A percentile compares a stretch with the other conserved stretches of the same genome.
phyloP scores from a whole-genome alignment of 2,113 vertebrate genomes.

The Perca flavescens region DNA sequence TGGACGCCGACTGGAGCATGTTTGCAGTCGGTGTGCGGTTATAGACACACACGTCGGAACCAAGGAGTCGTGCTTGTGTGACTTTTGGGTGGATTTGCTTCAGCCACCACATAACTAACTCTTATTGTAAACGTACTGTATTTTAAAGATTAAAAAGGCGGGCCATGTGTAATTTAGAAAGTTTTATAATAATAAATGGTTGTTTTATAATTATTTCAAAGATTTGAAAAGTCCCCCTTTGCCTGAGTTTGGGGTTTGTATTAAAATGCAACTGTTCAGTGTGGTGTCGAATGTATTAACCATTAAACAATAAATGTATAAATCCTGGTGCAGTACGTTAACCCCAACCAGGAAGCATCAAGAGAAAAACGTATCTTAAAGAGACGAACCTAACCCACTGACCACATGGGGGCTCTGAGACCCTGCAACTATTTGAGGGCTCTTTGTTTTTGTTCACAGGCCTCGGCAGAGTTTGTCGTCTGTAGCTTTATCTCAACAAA shows the following conservation, averaged over 20 bases:
- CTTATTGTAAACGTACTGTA: slow-evolving; percentile 54
- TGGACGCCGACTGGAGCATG: slow-evolving; percentile 26
- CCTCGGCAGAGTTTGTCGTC: slow-evolving; percentile 47
- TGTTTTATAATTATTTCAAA: slow-evolving; percentile 78
- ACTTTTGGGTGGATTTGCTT: slow-evolving; percentile 9
- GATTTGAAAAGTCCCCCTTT: slow-evolving; percentile 34
- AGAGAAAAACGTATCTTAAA: background rate
- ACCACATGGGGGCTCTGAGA: background rate
- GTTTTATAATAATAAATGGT: slow-evolving; percentile 75
- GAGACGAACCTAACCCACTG: background rate
- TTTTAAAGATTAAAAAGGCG: slow-evolving; percentile 63
- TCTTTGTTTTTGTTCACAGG: background rate
- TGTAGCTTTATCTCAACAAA: background rate
- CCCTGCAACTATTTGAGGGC: background rate
- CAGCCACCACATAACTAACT: slow-evolving; percentile 41
- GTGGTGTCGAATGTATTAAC: slow-evolving; percentile 56
- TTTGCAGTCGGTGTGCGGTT: slow-evolving; percentile 4
- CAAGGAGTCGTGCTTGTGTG: background rate
- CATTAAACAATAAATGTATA: slow-evolving; percentile 46
- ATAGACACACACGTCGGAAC: slow-evolving; percentile 22
- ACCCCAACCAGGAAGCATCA: background rate
- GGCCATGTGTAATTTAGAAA: slow-evolving; percentile 62
- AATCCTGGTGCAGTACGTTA: background rate
- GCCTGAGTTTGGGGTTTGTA: slow-evolving; percentile 34
- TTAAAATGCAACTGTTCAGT: slow-evolving; percentile 24